Evolutionary conservation across 2,797 vertebrate genomes (phyloP), one percentile per base, ranked within the genome.

Genomic region (Chaenodraco wilsoni): DNA sequence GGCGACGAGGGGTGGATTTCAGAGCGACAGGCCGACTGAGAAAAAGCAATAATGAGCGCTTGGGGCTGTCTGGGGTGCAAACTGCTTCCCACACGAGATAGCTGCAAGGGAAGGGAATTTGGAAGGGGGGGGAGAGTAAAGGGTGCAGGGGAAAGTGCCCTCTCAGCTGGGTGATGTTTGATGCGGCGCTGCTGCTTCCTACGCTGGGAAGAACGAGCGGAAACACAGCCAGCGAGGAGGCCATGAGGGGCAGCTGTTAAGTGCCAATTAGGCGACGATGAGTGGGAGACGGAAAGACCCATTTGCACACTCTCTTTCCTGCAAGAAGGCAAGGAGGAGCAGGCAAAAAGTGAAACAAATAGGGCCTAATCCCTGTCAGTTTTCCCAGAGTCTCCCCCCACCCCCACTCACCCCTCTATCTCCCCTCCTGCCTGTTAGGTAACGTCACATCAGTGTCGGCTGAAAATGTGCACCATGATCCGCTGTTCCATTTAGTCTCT

Each of bases 171-270:
- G 81, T 82, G 76, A 81, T 79, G 86, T 88, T 82, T 87, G 89
- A 91, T 92, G 88, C 71, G 73, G 63, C n/a, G 76, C 84, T 82
- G 84, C 81, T 81, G 83, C 90, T 90, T 92, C 90, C 84, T 86
- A 69, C 69, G 72, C 79, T 81, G 81, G 82, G 78, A 77, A 70
- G 78, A 76, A 51, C 10, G 55, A 88, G 85, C 57, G 78, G 84
- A 91, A 88, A 78, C 66, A 14, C 67, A 83, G 79, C 76, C 68
- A 72, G 81, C 2, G 65, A 83, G 83, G 74, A 85, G 75, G 86
- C 88, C 87, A 75, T 67, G 81, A 90, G 89, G 89, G 89, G 83
- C 88, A 84, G 83, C 84, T 88, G 90, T 88, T 92, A 90, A 91
- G 89, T 84, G 91, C 87, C 89, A 94, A 93, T 93, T 91, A 91